Percentiles rank a stretch among this genome's conserved stretches.
Evolutionary conservation across 2,888 invertebrate species (phyloP).

Genomic region (Lepidochitona cinerea): DNA sequence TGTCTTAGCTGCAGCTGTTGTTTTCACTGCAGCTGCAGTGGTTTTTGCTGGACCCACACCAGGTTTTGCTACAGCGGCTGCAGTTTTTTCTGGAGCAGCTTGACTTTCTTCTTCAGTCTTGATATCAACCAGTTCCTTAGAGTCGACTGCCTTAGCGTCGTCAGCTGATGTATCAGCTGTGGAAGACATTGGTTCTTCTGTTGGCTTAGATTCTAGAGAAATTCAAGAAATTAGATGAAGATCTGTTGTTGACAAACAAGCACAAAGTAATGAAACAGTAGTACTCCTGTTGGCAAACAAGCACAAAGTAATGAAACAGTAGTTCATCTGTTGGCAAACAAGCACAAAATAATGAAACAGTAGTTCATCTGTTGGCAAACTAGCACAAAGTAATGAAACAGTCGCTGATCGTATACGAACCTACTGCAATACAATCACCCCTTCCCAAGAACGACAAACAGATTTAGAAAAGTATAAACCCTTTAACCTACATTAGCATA

Average conservation of each 20-base stretch:
- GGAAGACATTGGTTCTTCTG: not conserved
- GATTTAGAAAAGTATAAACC: too few relatives aligned
- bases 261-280: not conserved
- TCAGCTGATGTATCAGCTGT: conserved; percentile 15
- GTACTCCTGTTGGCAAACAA: not conserved
- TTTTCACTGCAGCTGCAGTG: not conserved
- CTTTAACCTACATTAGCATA: too few relatives aligned
- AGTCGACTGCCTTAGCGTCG: not conserved
- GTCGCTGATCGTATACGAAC: too few relatives aligned
- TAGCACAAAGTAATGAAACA: not conserved
- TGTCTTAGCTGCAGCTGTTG: not conserved
- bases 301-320: not conserved
- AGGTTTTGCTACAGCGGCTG: not conserved
- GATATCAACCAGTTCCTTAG: not conserved
- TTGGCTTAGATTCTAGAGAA: conserved; percentile 26
- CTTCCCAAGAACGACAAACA: too few relatives aligned
- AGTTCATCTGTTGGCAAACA: not conserved
- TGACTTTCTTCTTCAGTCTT: not conserved
- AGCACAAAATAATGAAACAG: not conserved
- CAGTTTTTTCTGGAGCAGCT: not conserved
- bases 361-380: not conserved
- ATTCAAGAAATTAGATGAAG: conserved; percentile 18
- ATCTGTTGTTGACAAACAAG: conserved; percentile 3
- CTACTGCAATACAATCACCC: too few relatives aligned
- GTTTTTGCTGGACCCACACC: not conserved